A percentile compares a stretch with the other conserved stretches of the same genome.
Evolutionary conservation across 2,888 invertebrate species (phyloP).

Genomic region (Tipula confusa): DNA sequence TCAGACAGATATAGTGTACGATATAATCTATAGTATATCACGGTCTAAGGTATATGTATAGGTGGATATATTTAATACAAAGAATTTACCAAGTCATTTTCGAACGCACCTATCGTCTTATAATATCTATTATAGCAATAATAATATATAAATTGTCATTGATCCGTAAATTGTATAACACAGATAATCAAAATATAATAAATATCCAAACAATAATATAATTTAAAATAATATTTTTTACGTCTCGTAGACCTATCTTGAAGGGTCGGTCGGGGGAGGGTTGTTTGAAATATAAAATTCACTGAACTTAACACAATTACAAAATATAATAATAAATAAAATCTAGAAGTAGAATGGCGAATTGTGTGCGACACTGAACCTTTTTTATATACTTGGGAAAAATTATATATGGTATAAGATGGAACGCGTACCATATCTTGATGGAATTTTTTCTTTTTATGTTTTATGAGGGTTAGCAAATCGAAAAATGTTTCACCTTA

Average conservation of each 20-base stretch:
- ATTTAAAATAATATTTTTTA: not conserved
- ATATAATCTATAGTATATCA: not conserved
- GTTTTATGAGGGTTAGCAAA: constrained; percentile 5
- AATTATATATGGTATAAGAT: not conserved
- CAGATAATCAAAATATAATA: constrained; percentile 1
- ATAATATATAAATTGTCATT: not conserved
- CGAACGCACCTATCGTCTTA: not conserved
- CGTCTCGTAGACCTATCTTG: not conserved
- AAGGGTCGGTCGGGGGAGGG: not conserved
- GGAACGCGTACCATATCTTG: not conserved
- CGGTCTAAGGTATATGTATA: not conserved
- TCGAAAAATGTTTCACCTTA: not conserved
- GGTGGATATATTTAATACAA: no score
- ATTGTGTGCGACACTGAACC: not conserved
- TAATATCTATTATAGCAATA: not conserved
- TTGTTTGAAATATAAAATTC: not conserved
- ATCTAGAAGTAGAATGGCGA: not conserved
- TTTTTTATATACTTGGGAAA: not conserved
- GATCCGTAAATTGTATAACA: not conserved
- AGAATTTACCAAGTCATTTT: not conserved
- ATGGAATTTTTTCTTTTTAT: not conserved
- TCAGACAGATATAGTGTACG: no score
- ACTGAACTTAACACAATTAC: not conserved
- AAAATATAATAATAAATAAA: not conserved
- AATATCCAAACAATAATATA: not conserved